phyloP scores from a whole-genome alignment of 2,113 vertebrate species.

The Eulemur rufifrons region DNA sequence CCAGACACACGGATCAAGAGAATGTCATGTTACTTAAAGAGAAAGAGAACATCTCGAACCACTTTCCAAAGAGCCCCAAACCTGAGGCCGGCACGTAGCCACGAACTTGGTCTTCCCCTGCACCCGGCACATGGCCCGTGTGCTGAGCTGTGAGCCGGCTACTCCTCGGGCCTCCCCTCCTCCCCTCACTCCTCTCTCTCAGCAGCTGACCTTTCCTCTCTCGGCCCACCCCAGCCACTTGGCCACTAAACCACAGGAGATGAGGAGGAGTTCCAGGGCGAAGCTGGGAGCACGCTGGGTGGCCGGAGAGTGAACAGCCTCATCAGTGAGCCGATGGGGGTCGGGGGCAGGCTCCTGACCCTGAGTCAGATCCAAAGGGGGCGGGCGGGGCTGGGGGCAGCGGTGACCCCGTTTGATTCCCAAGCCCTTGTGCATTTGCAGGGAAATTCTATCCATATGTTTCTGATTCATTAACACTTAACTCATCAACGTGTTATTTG shows the following conservation, averaged over 20 bases:
- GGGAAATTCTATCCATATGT: constrained; percentile 75
- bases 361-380: background rate
- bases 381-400: background rate
- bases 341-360: background rate
- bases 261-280: constrained; percentile 43
- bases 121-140: background rate
- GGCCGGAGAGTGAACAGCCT: constrained; percentile 27
- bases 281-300: constrained; percentile 59
- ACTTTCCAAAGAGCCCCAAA: background rate
- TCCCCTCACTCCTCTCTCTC: constrained; percentile 44
- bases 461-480: constrained; percentile 79
- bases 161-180: background rate
- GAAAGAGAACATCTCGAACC: background rate
- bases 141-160: background rate
- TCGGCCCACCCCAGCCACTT: constrained; percentile 55
- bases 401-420: constrained; percentile 43
- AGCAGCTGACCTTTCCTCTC: constrained; percentile 45
- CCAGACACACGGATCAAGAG: background rate
- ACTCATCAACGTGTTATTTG: constrained; percentile 76
- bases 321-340: background rate
- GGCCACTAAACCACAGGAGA: constrained; percentile 70
- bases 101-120: background rate
- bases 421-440: constrained; percentile 64
- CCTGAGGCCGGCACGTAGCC: background rate
- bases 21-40: background rate